Evolutionary conservation across 2,888 invertebrate species (phyloP).

Genomic region (Pollenia labialis): DNA sequence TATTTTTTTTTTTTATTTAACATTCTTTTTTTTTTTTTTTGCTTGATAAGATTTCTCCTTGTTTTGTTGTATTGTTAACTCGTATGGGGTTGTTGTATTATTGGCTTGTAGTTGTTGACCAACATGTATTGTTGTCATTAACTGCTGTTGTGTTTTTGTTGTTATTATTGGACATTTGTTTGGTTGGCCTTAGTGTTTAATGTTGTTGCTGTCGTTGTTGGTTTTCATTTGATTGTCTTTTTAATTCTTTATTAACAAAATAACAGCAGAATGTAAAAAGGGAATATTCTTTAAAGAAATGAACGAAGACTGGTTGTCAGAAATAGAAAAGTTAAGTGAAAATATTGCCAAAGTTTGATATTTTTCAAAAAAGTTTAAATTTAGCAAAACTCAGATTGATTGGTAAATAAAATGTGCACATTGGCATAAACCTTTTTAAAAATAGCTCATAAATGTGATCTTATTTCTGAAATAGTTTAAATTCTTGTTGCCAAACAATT

Average conservation of each 20-base stretch:
- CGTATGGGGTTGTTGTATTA: conserved; percentile 55
- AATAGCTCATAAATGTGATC: background rate
- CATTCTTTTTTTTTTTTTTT: conserved; percentile 47
- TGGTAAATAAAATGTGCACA: background rate
- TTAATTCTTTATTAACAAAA: conserved; percentile 48
- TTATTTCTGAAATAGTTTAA: background rate
- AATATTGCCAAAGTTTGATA: conserved; percentile 30
- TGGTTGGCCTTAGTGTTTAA: background rate
- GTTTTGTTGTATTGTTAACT: conserved; percentile 51
- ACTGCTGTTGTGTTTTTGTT: conserved; percentile 60
- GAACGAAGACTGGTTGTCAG: conserved; percentile 16
- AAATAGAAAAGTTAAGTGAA: conserved; percentile 13
- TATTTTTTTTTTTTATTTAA: conserved; percentile 29
- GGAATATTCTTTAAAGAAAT: background rate
- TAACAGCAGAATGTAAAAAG: conserved; percentile 13
- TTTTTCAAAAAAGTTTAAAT: too few species aligned
- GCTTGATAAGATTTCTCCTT: conserved; percentile 57
- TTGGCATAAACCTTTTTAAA: background rate
- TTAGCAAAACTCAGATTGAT: background rate
- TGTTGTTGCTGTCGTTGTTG: background rate
- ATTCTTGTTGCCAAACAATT: background rate
- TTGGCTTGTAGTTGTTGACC: conserved; percentile 68
- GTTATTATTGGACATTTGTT: conserved; percentile 25
- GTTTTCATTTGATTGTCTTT: conserved; percentile 34
- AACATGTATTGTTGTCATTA: conserved; percentile 68